phyloP scores from a whole-genome alignment of 2,113 vertebrate species.

The Raja brachyura region DNA sequence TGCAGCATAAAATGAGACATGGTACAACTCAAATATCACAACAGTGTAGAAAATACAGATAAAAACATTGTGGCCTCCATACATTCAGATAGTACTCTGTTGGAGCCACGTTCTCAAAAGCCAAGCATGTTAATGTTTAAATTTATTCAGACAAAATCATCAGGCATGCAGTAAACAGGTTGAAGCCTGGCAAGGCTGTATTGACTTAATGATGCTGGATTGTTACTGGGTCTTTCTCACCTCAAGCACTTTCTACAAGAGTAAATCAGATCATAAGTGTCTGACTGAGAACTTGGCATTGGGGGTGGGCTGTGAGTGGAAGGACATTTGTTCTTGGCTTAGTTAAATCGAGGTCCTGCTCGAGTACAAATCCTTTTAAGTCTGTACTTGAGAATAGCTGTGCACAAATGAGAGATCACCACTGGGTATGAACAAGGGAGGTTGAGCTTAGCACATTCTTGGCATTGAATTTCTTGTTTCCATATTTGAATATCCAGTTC shows the following conservation, averaged over 20 bases:
- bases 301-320: neutral
- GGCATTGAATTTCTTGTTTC: constrained; percentile 6
- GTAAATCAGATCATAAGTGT: neutral
- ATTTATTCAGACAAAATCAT: neutral
- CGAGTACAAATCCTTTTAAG: neutral
- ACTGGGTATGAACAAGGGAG: neutral
- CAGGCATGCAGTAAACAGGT: neutral
- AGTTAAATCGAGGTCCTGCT: neutral
- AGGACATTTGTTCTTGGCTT: neutral
- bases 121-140: neutral
- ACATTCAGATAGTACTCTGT: neutral
- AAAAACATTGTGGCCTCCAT: neutral
- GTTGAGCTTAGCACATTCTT: neutral
- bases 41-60: neutral
- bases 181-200: neutral
- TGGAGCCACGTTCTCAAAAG: neutral
- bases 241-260: neutral
- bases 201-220: constrained; percentile 4
- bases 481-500: neutral
- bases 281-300: neutral
- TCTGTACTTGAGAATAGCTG: neutral
- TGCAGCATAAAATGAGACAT: neutral
- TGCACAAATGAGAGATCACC: neutral
- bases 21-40: neutral
- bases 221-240: neutral